phyloP scores from a whole-genome alignment of 2,888 invertebrate species.

The Drosophila hamatofila region DNA sequence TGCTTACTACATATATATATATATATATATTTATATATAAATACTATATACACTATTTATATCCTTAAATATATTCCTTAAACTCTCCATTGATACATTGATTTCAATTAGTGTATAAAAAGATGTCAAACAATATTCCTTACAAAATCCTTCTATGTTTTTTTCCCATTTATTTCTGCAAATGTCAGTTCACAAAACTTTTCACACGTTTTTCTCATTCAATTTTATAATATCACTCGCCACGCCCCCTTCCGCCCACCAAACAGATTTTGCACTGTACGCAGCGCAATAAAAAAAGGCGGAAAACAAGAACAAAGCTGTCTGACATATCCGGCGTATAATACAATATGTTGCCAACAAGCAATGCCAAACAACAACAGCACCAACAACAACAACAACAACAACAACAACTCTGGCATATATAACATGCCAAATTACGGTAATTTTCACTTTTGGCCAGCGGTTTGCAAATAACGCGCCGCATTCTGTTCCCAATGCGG shows the following conservation, averaged over 20 bases:
- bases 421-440: constrained; percentile 64
- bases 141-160: not conserved
- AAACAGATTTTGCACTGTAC: constrained; percentile 35
- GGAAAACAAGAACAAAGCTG: constrained; percentile 11
- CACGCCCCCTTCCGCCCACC: constrained; percentile 58
- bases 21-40: too few relatives aligned
- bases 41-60: too few relatives aligned
- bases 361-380: constrained; percentile 4
- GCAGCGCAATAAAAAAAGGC: constrained; percentile 7
- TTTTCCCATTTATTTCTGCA: not conserved
- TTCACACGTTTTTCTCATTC: constrained; percentile 45
- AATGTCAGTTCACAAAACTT: constrained; percentile 39
- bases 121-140: not conserved
- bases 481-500: constrained; percentile 46
- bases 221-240: not conserved
- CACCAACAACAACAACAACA: not conserved
- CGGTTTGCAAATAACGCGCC: constrained; percentile 70
- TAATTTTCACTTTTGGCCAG: constrained; percentile 69
- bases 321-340: constrained; percentile 57
- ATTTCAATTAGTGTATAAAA: not conserved
- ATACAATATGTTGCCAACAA: constrained; percentile 46
- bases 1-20: too few relatives aligned
- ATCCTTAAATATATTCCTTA: too few relatives aligned
- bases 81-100: too few relatives aligned
- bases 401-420: constrained; percentile 2